These are phyloP conservation scores for Oreocharis arfaki DNA, from an alignment of 2,113 vertebrate genomes.

Conservation along the genomic window DNA sequence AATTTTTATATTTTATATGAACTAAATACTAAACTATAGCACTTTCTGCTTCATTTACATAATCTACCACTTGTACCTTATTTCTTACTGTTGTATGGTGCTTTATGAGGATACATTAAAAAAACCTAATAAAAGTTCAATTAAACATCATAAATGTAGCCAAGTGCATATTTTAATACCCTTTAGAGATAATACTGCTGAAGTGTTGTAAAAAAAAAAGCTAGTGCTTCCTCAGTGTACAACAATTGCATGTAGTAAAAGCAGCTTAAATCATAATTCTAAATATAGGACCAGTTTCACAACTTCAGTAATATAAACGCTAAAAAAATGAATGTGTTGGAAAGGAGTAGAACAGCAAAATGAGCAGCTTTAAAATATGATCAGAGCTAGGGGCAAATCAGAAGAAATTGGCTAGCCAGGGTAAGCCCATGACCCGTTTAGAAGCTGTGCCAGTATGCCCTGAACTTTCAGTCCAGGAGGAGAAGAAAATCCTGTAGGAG, in stretches of 20 bases:
- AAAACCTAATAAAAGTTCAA: conserved; percentile 57
- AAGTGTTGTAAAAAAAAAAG: conserved; percentile 29
- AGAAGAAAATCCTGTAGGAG: neutral
- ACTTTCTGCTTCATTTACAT: conserved; percentile 58
- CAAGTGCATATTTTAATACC: conserved; percentile 25
- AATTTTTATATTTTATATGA: conserved; percentile 23
- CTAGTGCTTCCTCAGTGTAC: neutral
- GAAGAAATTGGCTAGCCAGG: neutral
- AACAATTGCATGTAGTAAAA: conserved; percentile 23
- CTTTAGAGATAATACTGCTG: conserved; percentile 33
- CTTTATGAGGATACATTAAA: conserved; percentile 38
- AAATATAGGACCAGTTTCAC: conserved; percentile 32
- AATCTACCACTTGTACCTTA: conserved; percentile 16
- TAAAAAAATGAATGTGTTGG: neutral
- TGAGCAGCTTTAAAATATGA: neutral
- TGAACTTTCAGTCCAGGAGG: neutral
- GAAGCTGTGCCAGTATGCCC: neutral
- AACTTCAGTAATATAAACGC: neutral
- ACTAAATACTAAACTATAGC: conserved; percentile 27
- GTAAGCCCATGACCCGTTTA: neutral
- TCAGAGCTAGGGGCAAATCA: neutral
- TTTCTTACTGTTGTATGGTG: conserved; percentile 30
- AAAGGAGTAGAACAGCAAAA: neutral
- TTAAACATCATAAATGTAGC: conserved; percentile 46
- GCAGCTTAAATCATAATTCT: conserved; percentile 29